Conservation (phyloP, 1,140 invertebrate species). For the Drosophila prosaltans region DNA sequence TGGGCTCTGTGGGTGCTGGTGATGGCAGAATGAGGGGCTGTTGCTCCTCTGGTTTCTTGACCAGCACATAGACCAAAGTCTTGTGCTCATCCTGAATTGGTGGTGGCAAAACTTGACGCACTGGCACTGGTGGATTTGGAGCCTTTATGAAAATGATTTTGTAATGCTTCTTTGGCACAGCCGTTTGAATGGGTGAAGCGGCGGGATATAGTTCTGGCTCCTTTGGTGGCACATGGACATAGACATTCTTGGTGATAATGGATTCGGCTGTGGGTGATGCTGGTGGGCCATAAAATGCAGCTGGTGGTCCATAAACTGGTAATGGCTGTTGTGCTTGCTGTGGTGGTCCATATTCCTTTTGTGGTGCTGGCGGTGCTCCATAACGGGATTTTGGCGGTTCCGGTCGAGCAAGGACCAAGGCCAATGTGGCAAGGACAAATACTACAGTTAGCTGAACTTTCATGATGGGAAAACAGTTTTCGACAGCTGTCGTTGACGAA, state of each 20-base stretch:
- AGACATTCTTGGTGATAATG: constrained; percentile 89
- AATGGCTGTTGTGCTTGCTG: constrained; percentile 69
- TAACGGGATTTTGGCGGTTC: constrained; percentile 75
- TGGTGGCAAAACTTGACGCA: constrained; percentile 84
- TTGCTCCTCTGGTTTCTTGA: constrained; percentile 88
- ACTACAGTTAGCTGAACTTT: constrained; percentile 52
- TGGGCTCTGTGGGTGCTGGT: constrained; percentile 84
- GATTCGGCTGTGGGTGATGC: constrained; percentile 53
- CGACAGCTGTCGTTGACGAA: constrained; percentile 50
- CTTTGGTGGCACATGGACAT: constrained; percentile 90
- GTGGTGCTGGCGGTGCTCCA: constrained; percentile 69
- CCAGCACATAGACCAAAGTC: constrained; percentile 93
- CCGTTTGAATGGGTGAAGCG: constrained; percentile 69
- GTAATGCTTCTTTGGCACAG: constrained; percentile 90
- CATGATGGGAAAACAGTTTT: constrained; percentile 41
- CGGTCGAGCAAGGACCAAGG: constrained; percentile 68
- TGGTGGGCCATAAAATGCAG: constrained; percentile 78
- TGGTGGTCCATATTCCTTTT: constrained; percentile 79
- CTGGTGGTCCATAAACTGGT: constrained; percentile 73
- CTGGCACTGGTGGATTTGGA: constrained; percentile 88
- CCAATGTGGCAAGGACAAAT: constrained; percentile 52
- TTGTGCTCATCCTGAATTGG: constrained; percentile 90
- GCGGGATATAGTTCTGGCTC: constrained; percentile 84
- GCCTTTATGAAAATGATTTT: constrained; percentile 95
- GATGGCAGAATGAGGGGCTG: constrained; percentile 82